Conservation (phyloP, 2,888 invertebrate species). For the Invenusta paracnida region DNA sequence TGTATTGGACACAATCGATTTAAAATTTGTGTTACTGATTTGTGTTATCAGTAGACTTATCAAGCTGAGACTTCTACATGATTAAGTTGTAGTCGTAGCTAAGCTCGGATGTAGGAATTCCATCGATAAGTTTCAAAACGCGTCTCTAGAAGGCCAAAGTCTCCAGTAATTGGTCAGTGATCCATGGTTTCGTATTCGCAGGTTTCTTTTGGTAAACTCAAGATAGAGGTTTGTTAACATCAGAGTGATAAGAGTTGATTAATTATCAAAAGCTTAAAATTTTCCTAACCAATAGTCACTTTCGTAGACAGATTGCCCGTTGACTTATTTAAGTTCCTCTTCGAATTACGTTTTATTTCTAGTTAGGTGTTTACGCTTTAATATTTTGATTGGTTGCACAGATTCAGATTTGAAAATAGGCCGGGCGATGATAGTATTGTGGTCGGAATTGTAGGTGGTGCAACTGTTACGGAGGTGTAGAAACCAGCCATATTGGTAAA, state of each 20-base stretch:
- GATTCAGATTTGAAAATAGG: conserved; percentile 22
- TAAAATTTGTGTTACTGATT: too few relatives aligned
- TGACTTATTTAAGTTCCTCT: not conserved
- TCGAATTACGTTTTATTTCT: conserved; percentile 17
- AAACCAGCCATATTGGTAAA: conserved; percentile 17
- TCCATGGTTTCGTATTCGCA: not conserved
- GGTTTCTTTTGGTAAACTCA: not conserved
- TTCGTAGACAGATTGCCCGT: conserved; percentile 12
- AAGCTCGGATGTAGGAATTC: too few relatives aligned
- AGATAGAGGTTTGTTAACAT: not conserved
- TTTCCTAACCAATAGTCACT: conserved; percentile 7
- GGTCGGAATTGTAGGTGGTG: conserved; percentile 17
- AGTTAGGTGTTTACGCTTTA: conserved; percentile 11
- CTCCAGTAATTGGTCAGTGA: not conserved
- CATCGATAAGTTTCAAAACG: too few relatives aligned
- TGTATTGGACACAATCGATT: too few relatives aligned
- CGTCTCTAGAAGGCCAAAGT: not conserved
- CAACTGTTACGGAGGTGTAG: not conserved
- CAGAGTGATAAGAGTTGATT: not conserved
- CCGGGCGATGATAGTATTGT: conserved; percentile 18
- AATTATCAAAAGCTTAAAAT: conserved; percentile 24
- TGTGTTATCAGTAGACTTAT: too few relatives aligned
- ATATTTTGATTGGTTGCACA: conserved; percentile 24
- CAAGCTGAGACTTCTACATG: too few relatives aligned
- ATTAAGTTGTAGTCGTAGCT: too few relatives aligned